Evolutionary conservation across 2,888 invertebrate genomes (phyloP), one percentile per base, ranked within the genome.

Genomic region (Germaria angustata): DNA sequence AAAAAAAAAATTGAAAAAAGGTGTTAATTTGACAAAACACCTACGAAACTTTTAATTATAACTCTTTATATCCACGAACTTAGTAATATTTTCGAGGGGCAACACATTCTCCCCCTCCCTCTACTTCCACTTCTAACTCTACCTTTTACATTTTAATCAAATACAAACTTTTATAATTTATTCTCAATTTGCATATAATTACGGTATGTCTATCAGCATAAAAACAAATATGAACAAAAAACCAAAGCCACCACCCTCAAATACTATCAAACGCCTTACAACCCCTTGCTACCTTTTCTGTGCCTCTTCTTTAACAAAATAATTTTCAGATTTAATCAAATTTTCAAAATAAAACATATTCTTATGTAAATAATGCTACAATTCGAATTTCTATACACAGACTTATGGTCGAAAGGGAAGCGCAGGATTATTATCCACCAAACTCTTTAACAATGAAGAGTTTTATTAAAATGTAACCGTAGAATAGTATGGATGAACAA

Each of bases 151-250:
- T 61, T 77, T 82, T 79, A 82, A 79, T 82, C 82, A 79, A 79
- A 79, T 53, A 39, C 61, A 69, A 82, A 79, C 51, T 79, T 81
- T 78, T 82, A 66, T 82, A 82, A 82, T 82, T 82, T 82, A 82
- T 76, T 79, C 82, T 66, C 71, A 79, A 82, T 82, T 79, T 76
- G 75, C 75, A 79, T 82, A 51, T 82, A 82, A 82, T 82, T 82
- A 82, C 75, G 66, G 34, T 78, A 32, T 66, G 69, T 71, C 69
- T 71, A 41, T 61, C 68, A 69, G 49, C 34, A 17, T 17, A 49
- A 63, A 41, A 41, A 46, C 46, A 76, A 66, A 20, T 36, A 59
- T 68, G 24, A 44, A 51, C 11, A 61, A n/a, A 15, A 59, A 34
- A 63, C 15, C 51, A n/a, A 11, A n/a, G 24, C 44, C 24, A 6